Percentiles rank a stretch among this genome's conserved stretches.
phyloP scores from a whole-genome alignment of 2,888 invertebrate species.

The Stenchaetothrips biformis region DNA sequence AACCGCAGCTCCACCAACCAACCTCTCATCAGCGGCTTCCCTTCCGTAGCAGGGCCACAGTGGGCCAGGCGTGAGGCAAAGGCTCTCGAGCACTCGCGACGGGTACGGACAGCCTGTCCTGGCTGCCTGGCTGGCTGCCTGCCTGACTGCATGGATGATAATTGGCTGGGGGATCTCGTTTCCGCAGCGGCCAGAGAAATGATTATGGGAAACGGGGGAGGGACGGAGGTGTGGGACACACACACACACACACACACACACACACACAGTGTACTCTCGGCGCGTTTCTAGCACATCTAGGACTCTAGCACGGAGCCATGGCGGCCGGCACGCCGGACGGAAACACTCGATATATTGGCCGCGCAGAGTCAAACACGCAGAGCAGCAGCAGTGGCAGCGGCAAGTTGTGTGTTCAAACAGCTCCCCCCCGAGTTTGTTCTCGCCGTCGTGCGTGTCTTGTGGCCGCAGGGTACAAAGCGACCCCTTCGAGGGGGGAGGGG shows the following conservation, averaged over 20 bases:
- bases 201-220: background rate
- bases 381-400: background rate
- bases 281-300: background rate
- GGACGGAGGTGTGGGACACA: background rate
- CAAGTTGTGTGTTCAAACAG: background rate
- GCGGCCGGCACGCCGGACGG: background rate
- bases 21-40: background rate
- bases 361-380: background rate
- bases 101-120: background rate
- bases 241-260: constrained; percentile 10
- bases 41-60: background rate
- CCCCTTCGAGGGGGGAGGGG: background rate
- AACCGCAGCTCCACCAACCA: too few species aligned
- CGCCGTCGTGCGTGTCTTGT: background rate
- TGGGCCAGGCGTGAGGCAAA: background rate
- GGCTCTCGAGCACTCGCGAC: background rate
- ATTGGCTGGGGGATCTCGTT: background rate
- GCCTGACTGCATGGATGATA: too few species aligned
- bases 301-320: background rate
- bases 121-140: too few species aligned
- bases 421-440: background rate
- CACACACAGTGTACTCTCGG: too few species aligned
- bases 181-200: background rate
- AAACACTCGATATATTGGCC: background rate
- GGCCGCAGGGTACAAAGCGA: background rate